Evolutionary conservation across 2,113 vertebrate species (phyloP), one percentile per base, ranked within the genome.

Genomic region (Tichodroma muraria): DNA sequence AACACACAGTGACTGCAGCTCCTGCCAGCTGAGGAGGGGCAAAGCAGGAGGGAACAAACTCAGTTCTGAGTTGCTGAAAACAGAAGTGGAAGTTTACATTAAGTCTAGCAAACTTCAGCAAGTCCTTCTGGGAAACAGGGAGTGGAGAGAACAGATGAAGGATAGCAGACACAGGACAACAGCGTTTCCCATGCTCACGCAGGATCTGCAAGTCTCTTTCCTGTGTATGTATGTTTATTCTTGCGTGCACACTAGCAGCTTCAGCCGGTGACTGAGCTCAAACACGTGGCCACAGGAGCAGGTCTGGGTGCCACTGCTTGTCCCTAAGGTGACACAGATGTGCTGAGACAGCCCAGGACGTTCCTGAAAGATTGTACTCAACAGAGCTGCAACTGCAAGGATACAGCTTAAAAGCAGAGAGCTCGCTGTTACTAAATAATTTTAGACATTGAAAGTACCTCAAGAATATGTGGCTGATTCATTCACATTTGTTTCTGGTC

Each of bases 261-360:
- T 40, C 71, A 65, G 71, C 13, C 4, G 8, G 63, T 8, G 45
- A 33, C 57, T 64, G 49, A 50, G 59, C 35, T 49, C 16, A 42
- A 15, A 56, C 13, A 21, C 0, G 0, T 1, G 42, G 76, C 45
- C 11, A 5, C 37, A 18, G 33, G 31, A 77, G 11, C 37, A 6
- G 0, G 12, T 16, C 1, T 4, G 4, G 21, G 27, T 13, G 63
- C 18, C 78, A 50, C 4, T 0, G 1, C 16, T 15, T 8, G 30
- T 15, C 53, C n/a, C 44, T n/a, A 10, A 11, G 23, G 45, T 17
- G 17, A 45, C 78, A 57, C 59, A 40, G 76, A 49, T 0, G 1
- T 6, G 50, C 78, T 33, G 19, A 75, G 27, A 44, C 49, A 64
- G 35, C 40, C 44, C 4, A 1, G 25, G 25, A 53, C 38, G 30